phyloP scores from a whole-genome alignment of 2,888 invertebrate species.

The Athrips mouffetella region DNA sequence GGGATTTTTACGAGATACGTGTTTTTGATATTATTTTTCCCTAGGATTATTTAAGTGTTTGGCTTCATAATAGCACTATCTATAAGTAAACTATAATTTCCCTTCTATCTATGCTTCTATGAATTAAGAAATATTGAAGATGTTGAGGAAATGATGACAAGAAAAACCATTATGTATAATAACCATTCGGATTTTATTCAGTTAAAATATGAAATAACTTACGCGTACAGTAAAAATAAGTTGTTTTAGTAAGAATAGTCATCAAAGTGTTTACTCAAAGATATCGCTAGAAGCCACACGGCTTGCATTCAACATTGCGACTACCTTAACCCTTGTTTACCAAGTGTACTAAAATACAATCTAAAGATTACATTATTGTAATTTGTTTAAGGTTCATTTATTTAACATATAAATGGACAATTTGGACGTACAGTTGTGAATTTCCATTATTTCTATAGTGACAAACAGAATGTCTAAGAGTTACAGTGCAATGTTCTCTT shows the following conservation, averaged over 20 bases:
- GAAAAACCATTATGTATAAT: slow-evolving; percentile 47
- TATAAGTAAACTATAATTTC: too few relatives aligned
- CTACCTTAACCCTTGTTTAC: slow-evolving; percentile 55
- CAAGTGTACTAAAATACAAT: slow-evolving; percentile 66
- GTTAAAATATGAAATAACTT: slow-evolving; percentile 79
- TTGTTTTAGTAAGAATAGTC: slow-evolving; percentile 70
- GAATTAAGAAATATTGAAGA: background rate
- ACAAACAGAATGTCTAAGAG: slow-evolving; percentile 53
- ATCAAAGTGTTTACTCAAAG: slow-evolving; percentile 58
- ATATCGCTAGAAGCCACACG: slow-evolving; percentile 55
- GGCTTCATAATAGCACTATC: too few relatives aligned
- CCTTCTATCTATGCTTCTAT: too few relatives aligned
- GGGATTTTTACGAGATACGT: too few relatives aligned
- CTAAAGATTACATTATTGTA: slow-evolving; percentile 76
- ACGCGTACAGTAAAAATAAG: slow-evolving; percentile 77
- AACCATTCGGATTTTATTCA: slow-evolving; percentile 78
- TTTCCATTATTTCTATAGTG: slow-evolving; percentile 58
- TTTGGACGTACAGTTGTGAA: slow-evolving; percentile 78
- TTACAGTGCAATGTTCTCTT: slow-evolving; percentile 48
- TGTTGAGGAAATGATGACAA: background rate
- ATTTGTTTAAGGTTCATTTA: slow-evolving; percentile 73
- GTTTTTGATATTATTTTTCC: too few relatives aligned
- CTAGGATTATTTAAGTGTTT: too few relatives aligned
- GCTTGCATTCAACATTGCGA: slow-evolving; percentile 44
- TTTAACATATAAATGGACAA: slow-evolving; percentile 77